Percentiles rank a stretch among this genome's conserved stretches.
These are phyloP conservation scores for Drosophila picticornis DNA, from an alignment of 2,888 invertebrate genomes.

Conservation along the genomic window DNA sequence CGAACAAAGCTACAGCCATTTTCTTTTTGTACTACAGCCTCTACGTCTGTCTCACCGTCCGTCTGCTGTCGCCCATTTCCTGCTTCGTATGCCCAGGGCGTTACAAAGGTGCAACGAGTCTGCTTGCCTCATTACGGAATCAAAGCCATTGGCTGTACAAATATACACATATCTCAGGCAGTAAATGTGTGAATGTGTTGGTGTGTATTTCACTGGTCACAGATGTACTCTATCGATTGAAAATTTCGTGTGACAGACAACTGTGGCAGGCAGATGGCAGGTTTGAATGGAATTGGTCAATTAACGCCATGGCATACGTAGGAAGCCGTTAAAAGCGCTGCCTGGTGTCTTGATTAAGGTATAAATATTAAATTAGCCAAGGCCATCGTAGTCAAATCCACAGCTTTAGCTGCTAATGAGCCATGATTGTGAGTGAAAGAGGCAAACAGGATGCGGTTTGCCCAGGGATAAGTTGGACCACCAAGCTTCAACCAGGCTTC, in stretches of 20 bases:
- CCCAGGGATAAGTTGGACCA: conserved; percentile 12
- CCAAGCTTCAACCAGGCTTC: conserved; percentile 6
- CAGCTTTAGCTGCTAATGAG: conserved; percentile 58
- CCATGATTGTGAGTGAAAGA: conserved; percentile 53
- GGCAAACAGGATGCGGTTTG: conserved; percentile 65
- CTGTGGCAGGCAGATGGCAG: conserved; percentile 56
- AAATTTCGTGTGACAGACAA: conserved; percentile 65
- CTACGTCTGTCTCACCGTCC: conserved; percentile 16
- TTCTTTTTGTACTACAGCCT: conserved; percentile 28
- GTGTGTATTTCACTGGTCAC: conserved; percentile 47
- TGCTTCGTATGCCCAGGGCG: conserved; percentile 29
- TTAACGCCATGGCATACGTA: conserved; percentile 72
- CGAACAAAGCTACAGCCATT: conserved; percentile 47
- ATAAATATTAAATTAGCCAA: conserved; percentile 78
- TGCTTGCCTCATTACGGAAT: conserved; percentile 74
- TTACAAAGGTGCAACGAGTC: conserved; percentile 68
- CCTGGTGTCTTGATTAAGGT: conserved; percentile 73
- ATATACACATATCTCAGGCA: conserved; percentile 28
- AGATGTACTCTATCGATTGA: conserved; percentile 79
- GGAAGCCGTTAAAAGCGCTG: conserved; percentile 53
- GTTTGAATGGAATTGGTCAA: conserved; percentile 76
- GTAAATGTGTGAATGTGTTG: conserved; percentile 10
- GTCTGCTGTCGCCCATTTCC: conserved; percentile 11
- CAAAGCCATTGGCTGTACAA: conserved; percentile 70
- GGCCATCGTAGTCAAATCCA: conserved; percentile 27